Evolutionary conservation across 2,113 vertebrate species (phyloP).

Genomic region (Trogon melanurus): DNA sequence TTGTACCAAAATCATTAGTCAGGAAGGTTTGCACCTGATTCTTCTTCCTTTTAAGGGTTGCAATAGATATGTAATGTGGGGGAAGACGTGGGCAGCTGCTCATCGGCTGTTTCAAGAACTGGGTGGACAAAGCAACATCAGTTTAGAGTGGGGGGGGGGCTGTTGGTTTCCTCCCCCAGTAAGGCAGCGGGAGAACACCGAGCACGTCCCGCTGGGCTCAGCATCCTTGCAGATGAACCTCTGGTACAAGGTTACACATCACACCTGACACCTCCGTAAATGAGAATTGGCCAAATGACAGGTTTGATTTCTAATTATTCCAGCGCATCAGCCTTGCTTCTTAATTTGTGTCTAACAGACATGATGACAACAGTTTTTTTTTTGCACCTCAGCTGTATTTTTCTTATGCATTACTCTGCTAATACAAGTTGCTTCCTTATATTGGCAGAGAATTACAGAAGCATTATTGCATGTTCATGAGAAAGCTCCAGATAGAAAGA

Average conservation of each 20-base stretch:
- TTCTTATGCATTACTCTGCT: background rate
- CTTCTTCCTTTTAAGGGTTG: background rate
- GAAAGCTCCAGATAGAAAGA: background rate
- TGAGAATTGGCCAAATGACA: background rate
- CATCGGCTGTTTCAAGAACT: accelerated
- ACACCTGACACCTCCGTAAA: background rate
- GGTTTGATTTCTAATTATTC: background rate
- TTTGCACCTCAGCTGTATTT: slow-evolving; percentile 18
- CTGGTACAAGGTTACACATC: background rate
- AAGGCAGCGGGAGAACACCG: background rate
- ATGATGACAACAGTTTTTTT: background rate
- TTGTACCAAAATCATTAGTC: background rate
- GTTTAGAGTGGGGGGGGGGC: accelerated
- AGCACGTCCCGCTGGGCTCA: background rate
- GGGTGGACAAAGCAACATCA: background rate
- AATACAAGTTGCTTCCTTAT: background rate
- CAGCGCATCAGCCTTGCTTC: background rate
- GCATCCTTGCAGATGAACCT: background rate
- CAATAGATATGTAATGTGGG: accelerated
- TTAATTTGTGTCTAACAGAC: background rate
- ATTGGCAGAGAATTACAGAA: slow-evolving; percentile 21
- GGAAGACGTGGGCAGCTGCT: background rate
- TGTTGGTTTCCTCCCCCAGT: background rate
- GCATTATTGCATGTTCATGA: slow-evolving; percentile 36
- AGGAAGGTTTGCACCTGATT: background rate